These are phyloP conservation scores for Peromyscus aztecus DNA, from an alignment of 2,797 vertebrate species.

Conservation along the genomic window DNA sequence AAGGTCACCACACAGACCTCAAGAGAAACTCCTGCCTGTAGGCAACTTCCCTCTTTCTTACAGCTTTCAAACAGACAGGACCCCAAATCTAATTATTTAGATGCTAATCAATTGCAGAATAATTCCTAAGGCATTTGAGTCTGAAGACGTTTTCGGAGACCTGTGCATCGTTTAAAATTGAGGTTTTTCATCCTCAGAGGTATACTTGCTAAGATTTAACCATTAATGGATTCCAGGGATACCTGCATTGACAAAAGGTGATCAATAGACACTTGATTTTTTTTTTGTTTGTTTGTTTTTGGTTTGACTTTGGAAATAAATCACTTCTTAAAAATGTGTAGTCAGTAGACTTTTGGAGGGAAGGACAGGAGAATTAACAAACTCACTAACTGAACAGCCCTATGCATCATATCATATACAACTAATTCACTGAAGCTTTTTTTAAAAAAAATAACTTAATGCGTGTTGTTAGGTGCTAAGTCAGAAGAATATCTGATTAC, in stretches of 20 bases:
- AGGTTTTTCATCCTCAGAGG: constrained; percentile 62
- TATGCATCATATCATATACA: not conserved
- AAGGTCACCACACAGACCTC: constrained; percentile 88
- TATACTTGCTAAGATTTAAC: constrained; percentile 35
- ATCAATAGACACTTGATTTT: not conserved
- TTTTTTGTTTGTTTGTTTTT: not conserved
- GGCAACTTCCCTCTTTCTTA: constrained; percentile 90
- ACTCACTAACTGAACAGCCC: not conserved
- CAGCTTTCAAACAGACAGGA: constrained; percentile 91
- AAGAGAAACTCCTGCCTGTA: constrained; percentile 86
- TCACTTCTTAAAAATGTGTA: not conserved
- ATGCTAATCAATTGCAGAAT: constrained; percentile 96
- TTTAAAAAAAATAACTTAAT: constrained; percentile 1
- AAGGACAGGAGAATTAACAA: not conserved
- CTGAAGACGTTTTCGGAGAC: constrained; percentile 80
- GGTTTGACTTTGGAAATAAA: constrained; percentile 49
- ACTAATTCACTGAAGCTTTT: not conserved
- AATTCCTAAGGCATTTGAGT: constrained; percentile 88
- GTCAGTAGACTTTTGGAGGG: constrained; percentile 21
- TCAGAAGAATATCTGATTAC: constrained; percentile 45
- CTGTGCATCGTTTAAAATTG: constrained; percentile 61
- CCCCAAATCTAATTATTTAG: constrained; percentile 96
- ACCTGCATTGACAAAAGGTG: constrained; percentile 21
- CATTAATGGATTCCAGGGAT: not conserved
- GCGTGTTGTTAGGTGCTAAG: constrained; percentile 33